Percentiles rank a stretch among this genome's conserved stretches.
These are phyloP conservation scores for Pseudonaja textilis DNA, from an alignment of 2,113 vertebrate genomes.

Conservation along the genomic window DNA sequence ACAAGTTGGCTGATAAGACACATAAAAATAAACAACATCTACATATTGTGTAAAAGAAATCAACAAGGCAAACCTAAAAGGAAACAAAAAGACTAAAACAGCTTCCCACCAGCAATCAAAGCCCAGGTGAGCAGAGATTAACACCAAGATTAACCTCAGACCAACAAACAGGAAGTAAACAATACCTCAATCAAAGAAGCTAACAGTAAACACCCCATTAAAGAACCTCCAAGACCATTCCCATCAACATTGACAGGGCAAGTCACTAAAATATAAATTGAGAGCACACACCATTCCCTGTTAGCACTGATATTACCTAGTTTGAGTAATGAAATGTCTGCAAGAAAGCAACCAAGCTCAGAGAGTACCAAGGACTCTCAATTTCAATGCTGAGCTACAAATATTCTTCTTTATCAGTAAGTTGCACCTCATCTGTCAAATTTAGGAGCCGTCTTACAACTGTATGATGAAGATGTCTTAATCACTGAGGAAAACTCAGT, in stretches of 20 bases:
- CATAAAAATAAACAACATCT: not conserved
- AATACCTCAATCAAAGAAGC: not conserved
- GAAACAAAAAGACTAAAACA: not conserved
- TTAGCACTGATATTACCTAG: not conserved
- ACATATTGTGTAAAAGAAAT: not conserved
- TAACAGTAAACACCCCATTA: not conserved
- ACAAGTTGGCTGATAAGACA: not conserved
- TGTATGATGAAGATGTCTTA: not conserved
- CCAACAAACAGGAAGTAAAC: not conserved
- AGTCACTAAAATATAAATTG: not conserved
- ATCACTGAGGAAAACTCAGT: not conserved
- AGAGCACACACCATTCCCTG: not conserved
- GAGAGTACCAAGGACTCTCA: not conserved
- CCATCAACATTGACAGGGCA: not conserved
- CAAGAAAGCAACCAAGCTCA: not conserved
- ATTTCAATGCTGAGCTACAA: not conserved
- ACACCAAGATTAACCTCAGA: not conserved
- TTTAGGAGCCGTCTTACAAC: not conserved
- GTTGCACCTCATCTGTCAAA: not conserved
- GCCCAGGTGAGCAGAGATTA: not conserved
- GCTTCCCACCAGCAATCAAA: not conserved
- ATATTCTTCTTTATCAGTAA: not conserved
- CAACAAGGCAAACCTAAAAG: not conserved
- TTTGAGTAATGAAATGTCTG: not conserved
- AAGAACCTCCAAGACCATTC: not conserved